phyloP scores from a whole-genome alignment of 2,888 invertebrate genomes.

The Cyclophora punctaria region DNA sequence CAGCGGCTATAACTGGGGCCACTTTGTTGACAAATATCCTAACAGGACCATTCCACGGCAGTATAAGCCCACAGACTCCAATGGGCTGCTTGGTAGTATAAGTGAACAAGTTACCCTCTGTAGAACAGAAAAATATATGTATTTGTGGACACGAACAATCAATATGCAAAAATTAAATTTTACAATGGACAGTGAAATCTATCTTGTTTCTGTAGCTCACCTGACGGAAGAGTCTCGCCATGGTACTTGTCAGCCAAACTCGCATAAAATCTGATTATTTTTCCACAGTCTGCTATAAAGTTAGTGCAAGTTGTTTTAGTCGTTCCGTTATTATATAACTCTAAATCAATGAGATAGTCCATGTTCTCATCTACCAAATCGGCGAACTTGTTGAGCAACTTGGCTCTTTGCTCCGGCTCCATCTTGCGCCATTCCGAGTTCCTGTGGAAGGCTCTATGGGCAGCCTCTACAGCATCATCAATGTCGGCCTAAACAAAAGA shows the following conservation, averaged over 20 bases:
- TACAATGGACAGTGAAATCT: too few relatives aligned
- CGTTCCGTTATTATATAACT: constrained; percentile 93
- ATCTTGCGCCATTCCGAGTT: constrained; percentile 84
- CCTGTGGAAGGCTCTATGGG: constrained; percentile 80
- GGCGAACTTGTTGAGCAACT: constrained; percentile 82
- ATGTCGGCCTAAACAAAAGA: constrained; percentile 75
- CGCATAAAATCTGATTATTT: constrained; percentile 75
- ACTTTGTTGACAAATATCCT: constrained; percentile 95
- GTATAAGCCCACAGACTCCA: constrained; percentile 87
- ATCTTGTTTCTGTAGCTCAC: constrained; percentile 14
- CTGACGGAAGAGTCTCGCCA: constrained; percentile 78
- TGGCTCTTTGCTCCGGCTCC: constrained; percentile 87
- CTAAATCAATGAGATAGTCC: constrained; percentile 85
- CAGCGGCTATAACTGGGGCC: constrained; percentile 78
- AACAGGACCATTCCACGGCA: constrained; percentile 92
- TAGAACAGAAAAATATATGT: not conserved
- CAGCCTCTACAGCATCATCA: constrained; percentile 83
- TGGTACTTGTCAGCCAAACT: constrained; percentile 91
- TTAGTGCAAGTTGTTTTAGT: constrained; percentile 57
- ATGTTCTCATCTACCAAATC: constrained; percentile 85
- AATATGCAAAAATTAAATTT: too few relatives aligned
- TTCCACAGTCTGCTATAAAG: constrained; percentile 68
- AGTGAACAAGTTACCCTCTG: constrained; percentile 81
- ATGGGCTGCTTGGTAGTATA: constrained; percentile 79
- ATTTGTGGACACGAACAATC: too few relatives aligned